Percentiles rank a stretch among this genome's conserved stretches.
Evolutionary conservation across 1,140 invertebrate genomes (phyloP).

Genomic region (Coenobita brevimanus): DNA sequence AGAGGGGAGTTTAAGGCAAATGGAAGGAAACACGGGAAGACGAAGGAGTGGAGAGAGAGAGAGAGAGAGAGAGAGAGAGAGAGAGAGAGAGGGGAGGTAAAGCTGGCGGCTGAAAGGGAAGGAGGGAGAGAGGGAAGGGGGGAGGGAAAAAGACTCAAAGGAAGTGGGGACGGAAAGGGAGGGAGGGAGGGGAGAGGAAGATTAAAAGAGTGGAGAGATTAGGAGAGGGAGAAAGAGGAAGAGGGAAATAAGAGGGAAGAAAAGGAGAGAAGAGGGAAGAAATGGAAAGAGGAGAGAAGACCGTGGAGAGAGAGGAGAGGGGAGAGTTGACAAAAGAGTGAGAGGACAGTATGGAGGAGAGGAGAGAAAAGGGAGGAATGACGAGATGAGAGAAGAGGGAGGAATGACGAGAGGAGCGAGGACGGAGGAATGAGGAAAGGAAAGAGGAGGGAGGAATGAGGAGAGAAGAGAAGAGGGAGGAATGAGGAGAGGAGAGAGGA

Average conservation of each 20-base stretch:
- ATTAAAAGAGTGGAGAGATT: background rate
- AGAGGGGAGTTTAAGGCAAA: background rate
- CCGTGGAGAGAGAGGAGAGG: background rate
- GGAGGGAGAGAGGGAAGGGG: background rate
- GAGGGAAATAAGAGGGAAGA: background rate
- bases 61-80: no score
- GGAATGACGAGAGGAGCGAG: no score
- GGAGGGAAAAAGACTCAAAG: background rate
- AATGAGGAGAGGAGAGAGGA: no score
- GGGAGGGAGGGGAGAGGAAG: background rate
- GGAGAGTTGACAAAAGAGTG: background rate
- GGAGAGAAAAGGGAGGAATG: no score
- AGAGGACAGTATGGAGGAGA: no score
- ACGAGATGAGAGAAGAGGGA: no score
- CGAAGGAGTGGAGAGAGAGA: no score
- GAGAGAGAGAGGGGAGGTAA: background rate
- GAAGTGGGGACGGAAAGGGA: background rate
- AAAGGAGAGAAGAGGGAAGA: background rate
- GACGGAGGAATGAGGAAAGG: no score
- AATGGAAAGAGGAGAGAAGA: background rate
- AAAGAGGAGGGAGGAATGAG: no score
- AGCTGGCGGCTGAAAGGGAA: background rate
- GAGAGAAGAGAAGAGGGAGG: no score
- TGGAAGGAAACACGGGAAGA: no score
- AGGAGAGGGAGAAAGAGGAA: conserved; percentile 7